These are phyloP conservation scores for Asbolus verrucosus DNA, from an alignment of 1,140 invertebrate genomes.

Conservation along the genomic window DNA sequence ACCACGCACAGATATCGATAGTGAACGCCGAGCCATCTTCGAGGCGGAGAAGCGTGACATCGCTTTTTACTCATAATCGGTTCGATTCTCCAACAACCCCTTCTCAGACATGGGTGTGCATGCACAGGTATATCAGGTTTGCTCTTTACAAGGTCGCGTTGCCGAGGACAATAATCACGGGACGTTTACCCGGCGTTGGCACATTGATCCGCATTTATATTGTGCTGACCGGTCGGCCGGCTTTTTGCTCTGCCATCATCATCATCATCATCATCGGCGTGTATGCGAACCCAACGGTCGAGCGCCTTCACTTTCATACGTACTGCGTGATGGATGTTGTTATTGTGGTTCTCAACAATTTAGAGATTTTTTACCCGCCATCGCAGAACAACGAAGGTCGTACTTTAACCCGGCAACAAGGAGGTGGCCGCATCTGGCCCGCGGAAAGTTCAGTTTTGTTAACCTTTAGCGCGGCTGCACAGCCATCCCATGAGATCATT, in stretches of 20 bases:
- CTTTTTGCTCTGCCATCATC: background rate
- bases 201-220: conserved; percentile 49
- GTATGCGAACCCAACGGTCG: too few relatives aligned
- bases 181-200: conserved; percentile 48
- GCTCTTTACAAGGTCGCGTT: conserved; percentile 46
- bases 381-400: conserved; percentile 4
- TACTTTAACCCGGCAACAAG: conserved; percentile 26
- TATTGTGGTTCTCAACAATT: conserved; percentile 14
- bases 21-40: conserved; percentile 14
- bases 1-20: too few relatives aligned
- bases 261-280: too few relatives aligned
- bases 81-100: too few relatives aligned
- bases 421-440: conserved; percentile 12
- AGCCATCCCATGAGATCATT: conserved; percentile 17
- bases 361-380: conserved; percentile 17
- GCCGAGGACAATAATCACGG: conserved; percentile 49
- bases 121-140: conserved; percentile 45
- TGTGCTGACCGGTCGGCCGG: conserved; percentile 7
- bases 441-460: conserved; percentile 30
- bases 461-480: conserved; percentile 13
- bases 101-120: conserved; percentile 26
- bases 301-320: conserved; percentile 26
- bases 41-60: conserved; percentile 1
- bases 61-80: conserved; percentile 4
- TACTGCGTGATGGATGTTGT: conserved; percentile 12